Conservation (phyloP, 2,888 invertebrate genomes). For the Chymomyza caudatula region DNA sequence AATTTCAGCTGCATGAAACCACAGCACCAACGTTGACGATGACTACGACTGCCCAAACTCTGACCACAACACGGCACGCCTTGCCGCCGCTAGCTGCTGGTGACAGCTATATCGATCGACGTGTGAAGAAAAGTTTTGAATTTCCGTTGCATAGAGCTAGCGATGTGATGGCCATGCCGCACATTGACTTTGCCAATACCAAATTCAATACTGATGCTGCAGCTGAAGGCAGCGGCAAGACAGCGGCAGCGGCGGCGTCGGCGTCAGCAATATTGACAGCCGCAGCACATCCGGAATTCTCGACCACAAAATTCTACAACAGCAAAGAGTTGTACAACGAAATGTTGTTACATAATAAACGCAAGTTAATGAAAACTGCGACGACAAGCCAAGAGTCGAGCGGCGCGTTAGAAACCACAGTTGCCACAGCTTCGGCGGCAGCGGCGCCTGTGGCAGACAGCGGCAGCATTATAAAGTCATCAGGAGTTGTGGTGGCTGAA, state of each 20-base stretch:
- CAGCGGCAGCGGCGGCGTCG: not conserved
- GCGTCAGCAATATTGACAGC: not conserved
- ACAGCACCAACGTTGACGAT: constrained; percentile 29
- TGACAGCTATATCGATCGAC: constrained; percentile 73
- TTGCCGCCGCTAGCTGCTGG: constrained; percentile 27
- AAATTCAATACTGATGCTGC: constrained; percentile 74
- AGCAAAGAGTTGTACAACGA: constrained; percentile 78
- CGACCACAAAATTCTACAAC: constrained; percentile 78
- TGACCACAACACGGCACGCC: not conserved
- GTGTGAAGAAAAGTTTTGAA: constrained; percentile 78
- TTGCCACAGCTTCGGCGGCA: constrained; percentile 1
- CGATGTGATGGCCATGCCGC: constrained; percentile 66
- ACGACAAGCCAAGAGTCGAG: constrained; percentile 1
- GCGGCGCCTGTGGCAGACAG: constrained; percentile 9
- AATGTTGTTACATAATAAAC: constrained; percentile 74
- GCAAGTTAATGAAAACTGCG: constrained; percentile 57
- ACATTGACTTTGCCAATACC: constrained; percentile 76
- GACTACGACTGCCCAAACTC: constrained; percentile 18
- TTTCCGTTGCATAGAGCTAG: constrained; percentile 74
- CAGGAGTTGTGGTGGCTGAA: constrained; percentile 15
- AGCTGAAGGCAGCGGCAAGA: constrained; percentile 11
- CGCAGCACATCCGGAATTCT: constrained; percentile 75
- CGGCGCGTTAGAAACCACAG: constrained; percentile 8
- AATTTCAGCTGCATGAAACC: constrained; percentile 74
- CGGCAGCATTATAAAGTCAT: constrained; percentile 59